Evolutionary conservation across 2,888 invertebrate genomes (phyloP), one percentile per base, ranked within the genome.

Genomic region (Corythucha ciliata): DNA sequence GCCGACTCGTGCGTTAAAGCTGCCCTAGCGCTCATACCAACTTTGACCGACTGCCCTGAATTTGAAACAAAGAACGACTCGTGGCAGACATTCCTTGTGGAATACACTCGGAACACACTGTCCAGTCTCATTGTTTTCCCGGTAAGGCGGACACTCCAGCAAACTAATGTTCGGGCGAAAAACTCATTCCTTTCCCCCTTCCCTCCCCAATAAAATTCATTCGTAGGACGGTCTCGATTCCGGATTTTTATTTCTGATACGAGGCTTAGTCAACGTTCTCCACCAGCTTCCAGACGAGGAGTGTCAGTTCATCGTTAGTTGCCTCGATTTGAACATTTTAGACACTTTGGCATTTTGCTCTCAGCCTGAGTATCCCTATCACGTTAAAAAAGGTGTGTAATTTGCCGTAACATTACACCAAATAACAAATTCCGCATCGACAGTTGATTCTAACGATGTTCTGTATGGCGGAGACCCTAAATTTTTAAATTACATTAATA

Each of bases 1-100:
- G 93, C 89, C 52, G 94, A 96, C 72, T 88, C 91, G 2, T 92
- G 91, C 67, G 85, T 94, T 62, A 92, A 92, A 70, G 87, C 90
- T 24, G 81, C 90, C 0, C 75, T 96, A 16, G 78, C 78, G 54
- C 70, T 89, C 42, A 77, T 94, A 57, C 78, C 82, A 1, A 88
- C 90, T 60, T 73, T 91, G 63, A 84, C 86, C 57, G 69, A 78
- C 64, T 70, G 74, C 60, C 70, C 78, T 64, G 76, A 86, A 61
- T 70, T 82, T 57, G 88, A 89, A 57, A 83, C 82, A 2, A 83
- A 85, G 65, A 72, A 76, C 33, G 79, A 79, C 59, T 78, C 80
- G 52, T 79, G 84, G 0, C 85, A 90, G 63, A 71, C 74, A 10
- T 83, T 79, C 70, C 71, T 87, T 21, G 70, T 78, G 8, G 76